Evolutionary conservation across 2,888 invertebrate genomes (phyloP), one percentile per base, ranked within the genome.

Genomic region (Mythimna pallens): DNA sequence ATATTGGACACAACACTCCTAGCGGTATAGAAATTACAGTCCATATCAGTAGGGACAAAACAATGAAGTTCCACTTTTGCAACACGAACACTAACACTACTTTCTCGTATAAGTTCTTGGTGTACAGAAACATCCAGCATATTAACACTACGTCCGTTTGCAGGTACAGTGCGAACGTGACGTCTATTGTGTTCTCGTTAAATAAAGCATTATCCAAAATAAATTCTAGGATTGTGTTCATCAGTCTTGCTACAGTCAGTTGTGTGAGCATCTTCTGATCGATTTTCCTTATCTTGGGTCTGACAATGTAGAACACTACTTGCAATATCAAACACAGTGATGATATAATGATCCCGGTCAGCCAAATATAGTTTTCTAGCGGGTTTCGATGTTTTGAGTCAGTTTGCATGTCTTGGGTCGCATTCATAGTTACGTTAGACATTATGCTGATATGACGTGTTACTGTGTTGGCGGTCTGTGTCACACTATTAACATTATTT

Each of bases 91-190:
- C 94, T 5, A 90, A 59, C 2, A 94, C 90, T 10, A 94, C 88
- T 86, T 94, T 94, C 25, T 93, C 90, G 78, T 94, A 94, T 10
- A 95, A 78, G 67, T 93, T 92, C 76, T 92, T 93, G 0, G 93
- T 92, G 73, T 93, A 94, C 3, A 94, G 73, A 54, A 93, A 93
- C 93, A 94, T 95, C 89, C 93, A 92, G n/a, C 88, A 87, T 0
- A 94, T 78, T 0, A 94, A 69, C 0, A 89, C 91, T 0, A 90
- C 87, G 54, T 95, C 95, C 0, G 90, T 90, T 54, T 92, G 92
- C 6, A 90, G 58, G 73, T 93, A 94, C 0, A 89, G 30, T 0
- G 87, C 80, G 34, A 84, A 91, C 0, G 86, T 59, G 0, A 86
- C 22, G 25, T 87, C 78, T 12, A 2, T 10, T 12, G 86, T 67